Base-by-base conservation (phyloP, 2,797 vertebrate species). In the Neostethus bicornis region DNA sequence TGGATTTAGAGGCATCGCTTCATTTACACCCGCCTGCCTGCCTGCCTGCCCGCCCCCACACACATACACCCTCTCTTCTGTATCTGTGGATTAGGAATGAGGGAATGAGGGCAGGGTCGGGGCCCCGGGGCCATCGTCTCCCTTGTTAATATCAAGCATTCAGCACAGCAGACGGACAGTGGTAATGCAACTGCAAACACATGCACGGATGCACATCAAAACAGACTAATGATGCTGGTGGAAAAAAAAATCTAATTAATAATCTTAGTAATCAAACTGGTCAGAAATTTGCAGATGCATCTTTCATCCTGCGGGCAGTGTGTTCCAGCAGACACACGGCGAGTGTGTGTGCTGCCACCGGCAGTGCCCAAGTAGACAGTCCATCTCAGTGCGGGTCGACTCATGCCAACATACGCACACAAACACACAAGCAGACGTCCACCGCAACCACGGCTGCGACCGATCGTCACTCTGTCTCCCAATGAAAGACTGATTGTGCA, bases 121-220 rank as follows among this genome's bases (percentile, higher is more conserved):
- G 79, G 84, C 80, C 84, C 75, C 23, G 65, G 73, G 86, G 76
- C 78, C 63, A 31, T 38, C 39, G 39, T 61, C 70, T 61, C 63
- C 75, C 70, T 71, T 57, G 79, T 90, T 86, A 89, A 90, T 86
- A 87, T 84, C 73, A 71, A 81, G 79, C 72, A 86, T 87, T 89
- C 74, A 88, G 81, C 59, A 43, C 50, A 71, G 71, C 84, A 88
- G 81, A 81, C 84, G 67, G 51, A 61, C 58, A 56, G 55, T 26
- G 56, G 51, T 60, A 45, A 75, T 9, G 50, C 20, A 70, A 5
- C 7, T 50, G 37, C 26, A 51, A 34, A 58, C 14, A 32, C 13
- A 1, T 17, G 16, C 25, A 7, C 9, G 6, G 4, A 2, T 11
- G 13, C 3, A 61, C n/a, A 48, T 13, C 35, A 43, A 53, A 53